Evolutionary conservation across 2,888 invertebrate species (phyloP).

Genomic region (Neoitamus cyanurus): DNA sequence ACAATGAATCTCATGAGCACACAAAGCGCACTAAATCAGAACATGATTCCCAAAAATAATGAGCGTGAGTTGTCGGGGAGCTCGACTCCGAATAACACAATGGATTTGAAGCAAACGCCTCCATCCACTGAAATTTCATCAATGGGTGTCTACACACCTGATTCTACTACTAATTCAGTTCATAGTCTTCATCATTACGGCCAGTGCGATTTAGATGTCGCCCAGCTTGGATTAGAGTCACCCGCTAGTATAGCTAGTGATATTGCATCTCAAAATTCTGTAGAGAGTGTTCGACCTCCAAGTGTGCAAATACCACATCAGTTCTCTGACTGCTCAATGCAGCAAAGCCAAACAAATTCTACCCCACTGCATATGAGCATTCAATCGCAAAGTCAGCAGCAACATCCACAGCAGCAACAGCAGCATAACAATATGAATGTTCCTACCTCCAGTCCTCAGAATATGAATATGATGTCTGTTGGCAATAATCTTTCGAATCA

Average conservation of each 20-base stretch:
- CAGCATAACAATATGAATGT: constrained; percentile 61
- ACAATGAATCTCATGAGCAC: constrained; percentile 54
- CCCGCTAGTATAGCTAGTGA: constrained; percentile 90
- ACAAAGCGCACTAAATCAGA: constrained; percentile 50
- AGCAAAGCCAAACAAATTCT: constrained; percentile 69
- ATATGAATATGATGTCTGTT: constrained; percentile 61
- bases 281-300: constrained; percentile 71
- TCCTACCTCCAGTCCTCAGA: constrained; percentile 68
- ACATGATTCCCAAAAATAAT: constrained; percentile 46
- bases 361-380: constrained; percentile 67
- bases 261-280: constrained; percentile 79
- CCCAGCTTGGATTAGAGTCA: constrained; percentile 86
- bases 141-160: constrained; percentile 88
- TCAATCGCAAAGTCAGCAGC: constrained; percentile 74
- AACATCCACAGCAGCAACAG: constrained; percentile 63
- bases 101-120: constrained; percentile 63
- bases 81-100: constrained; percentile 63
- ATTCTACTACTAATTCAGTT: constrained; percentile 84
- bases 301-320: constrained; percentile 69
- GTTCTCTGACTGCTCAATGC: constrained; percentile 78
- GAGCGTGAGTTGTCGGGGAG: constrained; percentile 59
- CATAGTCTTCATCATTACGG: constrained; percentile 82
- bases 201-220: constrained; percentile 85
- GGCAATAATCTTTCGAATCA: constrained; percentile 57
- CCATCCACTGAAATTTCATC: constrained; percentile 75